These are phyloP conservation scores for Sphaeramia orbicularis DNA, from an alignment of 2,797 vertebrate genomes.

Conservation along the genomic window DNA sequence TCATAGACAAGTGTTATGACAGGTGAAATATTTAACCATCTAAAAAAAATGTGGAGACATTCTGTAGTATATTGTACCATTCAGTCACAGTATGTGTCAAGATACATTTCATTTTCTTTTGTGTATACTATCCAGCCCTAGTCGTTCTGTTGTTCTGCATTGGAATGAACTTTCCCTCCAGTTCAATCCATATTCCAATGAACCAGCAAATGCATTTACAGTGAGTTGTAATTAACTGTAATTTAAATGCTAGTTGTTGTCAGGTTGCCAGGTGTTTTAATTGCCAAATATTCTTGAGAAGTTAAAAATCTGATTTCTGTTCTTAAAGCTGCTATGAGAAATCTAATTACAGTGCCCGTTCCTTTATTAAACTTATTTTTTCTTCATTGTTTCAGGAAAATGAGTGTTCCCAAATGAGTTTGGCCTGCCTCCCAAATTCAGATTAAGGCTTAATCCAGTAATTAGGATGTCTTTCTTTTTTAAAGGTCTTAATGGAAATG, in stretches of 20 bases:
- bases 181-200: not conserved
- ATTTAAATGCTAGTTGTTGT: not conserved
- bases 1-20: too few relatives aligned
- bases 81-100: too few relatives aligned
- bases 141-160: not conserved
- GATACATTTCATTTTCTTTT: not conserved
- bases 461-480: slow-evolving; percentile 17
- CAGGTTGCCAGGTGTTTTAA: not conserved
- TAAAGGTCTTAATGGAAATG: slow-evolving; percentile 24
- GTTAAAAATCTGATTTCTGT: not conserved
- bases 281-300: not conserved
- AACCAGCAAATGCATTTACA: not conserved
- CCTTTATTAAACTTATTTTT: not conserved
- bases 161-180: too few relatives aligned
- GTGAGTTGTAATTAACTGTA: not conserved
- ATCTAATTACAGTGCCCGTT: not conserved
- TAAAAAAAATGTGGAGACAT: too few relatives aligned
- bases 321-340: not conserved
- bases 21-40: too few relatives aligned
- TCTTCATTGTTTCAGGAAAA: slow-evolving; percentile 11
- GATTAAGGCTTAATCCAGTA: slow-evolving; percentile 13
- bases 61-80: too few relatives aligned
- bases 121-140: not conserved
- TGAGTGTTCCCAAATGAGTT: slow-evolving; percentile 10
- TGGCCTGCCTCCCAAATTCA: slow-evolving; percentile 12